Evolutionary conservation across 1,140 invertebrate genomes (phyloP).

Genomic region (Lepeophtheirus salmonis): DNA sequence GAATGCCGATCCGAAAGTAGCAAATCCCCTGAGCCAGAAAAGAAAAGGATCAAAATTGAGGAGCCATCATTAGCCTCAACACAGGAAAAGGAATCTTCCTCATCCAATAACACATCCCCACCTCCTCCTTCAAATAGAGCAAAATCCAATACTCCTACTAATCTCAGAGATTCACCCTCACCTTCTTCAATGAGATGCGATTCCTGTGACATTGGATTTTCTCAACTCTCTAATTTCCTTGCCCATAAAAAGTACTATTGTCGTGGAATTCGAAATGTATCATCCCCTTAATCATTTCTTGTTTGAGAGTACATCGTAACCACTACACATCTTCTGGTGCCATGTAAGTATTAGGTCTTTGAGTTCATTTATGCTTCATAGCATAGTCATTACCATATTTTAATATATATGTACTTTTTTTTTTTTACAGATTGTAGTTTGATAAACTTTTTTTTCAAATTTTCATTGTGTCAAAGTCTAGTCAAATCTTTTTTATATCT

Average conservation of each 20-base stretch:
- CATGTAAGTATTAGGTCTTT: background rate
- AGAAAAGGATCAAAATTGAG: background rate
- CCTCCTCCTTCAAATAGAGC: too few relatives aligned
- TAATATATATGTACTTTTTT: background rate
- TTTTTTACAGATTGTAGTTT: background rate
- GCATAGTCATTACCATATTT: background rate
- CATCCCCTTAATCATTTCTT: background rate
- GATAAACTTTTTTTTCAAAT: background rate
- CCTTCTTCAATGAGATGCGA: constrained; percentile 6
- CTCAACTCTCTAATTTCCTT: constrained; percentile 4
- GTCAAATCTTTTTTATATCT: background rate
- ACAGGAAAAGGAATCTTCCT: background rate
- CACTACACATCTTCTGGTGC: too few relatives aligned
- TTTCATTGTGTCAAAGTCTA: background rate
- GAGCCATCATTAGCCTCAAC: background rate
- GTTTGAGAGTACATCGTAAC: too few relatives aligned
- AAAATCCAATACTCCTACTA: background rate
- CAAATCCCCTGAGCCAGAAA: background rate
- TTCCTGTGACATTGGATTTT: constrained; percentile 13
- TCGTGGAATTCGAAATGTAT: background rate
- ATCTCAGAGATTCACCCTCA: background rate
- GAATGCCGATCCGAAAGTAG: background rate
- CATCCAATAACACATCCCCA: background rate
- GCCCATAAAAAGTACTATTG: constrained; percentile 15
- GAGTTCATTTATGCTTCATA: too few relatives aligned